These are phyloP conservation scores for Eurytoma californica DNA, from an alignment of 2,888 invertebrate genomes.

Conservation along the genomic window DNA sequence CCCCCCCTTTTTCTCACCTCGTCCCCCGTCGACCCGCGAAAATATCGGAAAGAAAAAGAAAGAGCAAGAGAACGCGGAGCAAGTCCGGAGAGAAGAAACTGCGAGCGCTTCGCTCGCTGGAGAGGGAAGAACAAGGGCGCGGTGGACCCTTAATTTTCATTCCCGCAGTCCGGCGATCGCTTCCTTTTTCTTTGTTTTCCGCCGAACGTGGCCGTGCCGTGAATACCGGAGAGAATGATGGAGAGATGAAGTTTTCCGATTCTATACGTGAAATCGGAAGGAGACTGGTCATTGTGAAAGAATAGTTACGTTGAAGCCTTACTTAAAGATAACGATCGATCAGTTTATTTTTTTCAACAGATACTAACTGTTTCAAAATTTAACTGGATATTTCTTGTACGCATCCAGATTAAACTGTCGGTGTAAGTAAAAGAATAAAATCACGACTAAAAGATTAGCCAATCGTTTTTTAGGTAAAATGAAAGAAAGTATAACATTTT, in stretches of 20 bases:
- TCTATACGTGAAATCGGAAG: conserved; percentile 13
- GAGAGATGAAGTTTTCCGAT: conserved; percentile 22
- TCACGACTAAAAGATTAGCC: too few relatives aligned
- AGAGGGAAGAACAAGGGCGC: not conserved
- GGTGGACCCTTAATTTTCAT: conserved; percentile 50
- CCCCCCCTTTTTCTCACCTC: conserved; percentile 6
- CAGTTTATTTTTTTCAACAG: too few relatives aligned
- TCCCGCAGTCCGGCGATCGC: conserved; percentile 16
- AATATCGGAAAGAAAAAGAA: conserved; percentile 19
- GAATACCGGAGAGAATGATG: conserved; percentile 34
- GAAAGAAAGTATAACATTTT: too few relatives aligned
- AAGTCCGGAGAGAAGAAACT: too few relatives aligned
- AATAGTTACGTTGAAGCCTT: too few relatives aligned
- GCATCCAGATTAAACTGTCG: too few relatives aligned
- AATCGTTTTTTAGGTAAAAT: too few relatives aligned
- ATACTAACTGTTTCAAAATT: too few relatives aligned
- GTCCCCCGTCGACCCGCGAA: not conserved
- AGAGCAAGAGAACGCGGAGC: not conserved
- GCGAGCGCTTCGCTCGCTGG: not conserved
- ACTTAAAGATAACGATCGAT: too few relatives aligned
- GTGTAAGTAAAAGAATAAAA: too few relatives aligned
- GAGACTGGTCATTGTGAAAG: not conserved
- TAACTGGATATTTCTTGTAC: too few relatives aligned
- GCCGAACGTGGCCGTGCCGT: not conserved
- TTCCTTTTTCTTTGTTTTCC: not conserved